These are phyloP conservation scores for Apocrypta bakeri DNA, from an alignment of 1,140 invertebrate species.

Conservation along the genomic window DNA sequence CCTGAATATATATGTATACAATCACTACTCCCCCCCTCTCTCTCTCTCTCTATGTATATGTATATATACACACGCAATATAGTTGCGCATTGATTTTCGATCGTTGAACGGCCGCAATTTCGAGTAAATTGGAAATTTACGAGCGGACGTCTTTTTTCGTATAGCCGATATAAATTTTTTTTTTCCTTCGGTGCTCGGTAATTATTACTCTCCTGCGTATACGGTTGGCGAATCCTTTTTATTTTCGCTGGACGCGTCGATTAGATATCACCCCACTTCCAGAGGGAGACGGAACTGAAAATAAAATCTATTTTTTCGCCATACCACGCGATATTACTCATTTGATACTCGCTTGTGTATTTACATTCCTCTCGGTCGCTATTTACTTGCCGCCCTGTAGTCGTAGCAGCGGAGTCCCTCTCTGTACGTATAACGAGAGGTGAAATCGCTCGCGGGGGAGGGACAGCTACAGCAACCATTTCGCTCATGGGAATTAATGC, in stretches of 20 bases:
- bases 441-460: neutral
- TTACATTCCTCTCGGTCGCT: neutral
- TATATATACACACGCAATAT: neutral
- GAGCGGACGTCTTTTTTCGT: no score
- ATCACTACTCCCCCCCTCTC: no score
- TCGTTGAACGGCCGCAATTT: neutral
- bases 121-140: no score
- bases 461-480: neutral
- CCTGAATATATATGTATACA: neutral
- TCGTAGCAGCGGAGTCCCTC: neutral
- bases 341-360: neutral
- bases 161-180: no score
- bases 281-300: neutral
- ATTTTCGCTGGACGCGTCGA: no score
- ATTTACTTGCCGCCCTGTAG: neutral
- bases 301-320: neutral
- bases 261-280: no score
- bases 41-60: no score
- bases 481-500: conserved; percentile 5
- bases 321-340: neutral
- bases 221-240: no score
- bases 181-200: no score
- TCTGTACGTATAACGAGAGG: neutral
- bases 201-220: no score
- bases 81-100: neutral